Evolutionary conservation across 1,140 invertebrate species (phyloP), one percentile per base, ranked within the genome.

Genomic region (Meloidogyne hapla): DNA sequence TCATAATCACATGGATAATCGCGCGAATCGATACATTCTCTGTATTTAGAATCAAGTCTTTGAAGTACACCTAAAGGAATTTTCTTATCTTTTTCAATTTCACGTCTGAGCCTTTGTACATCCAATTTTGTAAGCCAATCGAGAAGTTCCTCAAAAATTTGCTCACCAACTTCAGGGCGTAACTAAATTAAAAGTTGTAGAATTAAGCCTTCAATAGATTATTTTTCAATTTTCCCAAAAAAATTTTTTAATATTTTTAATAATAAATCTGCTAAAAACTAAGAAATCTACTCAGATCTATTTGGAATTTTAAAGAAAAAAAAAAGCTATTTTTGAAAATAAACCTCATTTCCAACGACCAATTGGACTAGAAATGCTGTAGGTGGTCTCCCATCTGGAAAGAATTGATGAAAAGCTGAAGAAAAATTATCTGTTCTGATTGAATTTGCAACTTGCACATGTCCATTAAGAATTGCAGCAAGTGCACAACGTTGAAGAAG

Each of bases 1-100:
- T 48, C 45, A 69, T 72, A 72, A 25, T 72, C 70, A 63, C 70
- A 72, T 62, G 73, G 69, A 40, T 69, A 75, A 21, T 75, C 73
- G 9, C 73, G 70, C 18, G 45, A 18, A 21, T 75, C 73, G 21
- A 75, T 69, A 56, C 63, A 66, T 13, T 75, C 73, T 45, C 69
- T 64, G 25, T 75, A 75, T 62, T 61, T 66, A 10, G 73, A 69
- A 62, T 75, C 73, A 62, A 75, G 63, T 15, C 73, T 45, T 38
- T 75, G 69, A 18, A 75, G 70, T 18, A 75, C 73, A n/a, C 61
- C 28, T 12, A 38, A 12, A 6, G 63, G 68, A 6, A 75, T 23
- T 3, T 75, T 25, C 9, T 64, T 33, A 12, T 66, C 69, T n/a
- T 75, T 66, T 12, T 21, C 10, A 23, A 75, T 66, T n/a, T 75